Evolutionary conservation across 2,113 vertebrate species (phyloP).

Genomic region (Melierax canorus): DNA sequence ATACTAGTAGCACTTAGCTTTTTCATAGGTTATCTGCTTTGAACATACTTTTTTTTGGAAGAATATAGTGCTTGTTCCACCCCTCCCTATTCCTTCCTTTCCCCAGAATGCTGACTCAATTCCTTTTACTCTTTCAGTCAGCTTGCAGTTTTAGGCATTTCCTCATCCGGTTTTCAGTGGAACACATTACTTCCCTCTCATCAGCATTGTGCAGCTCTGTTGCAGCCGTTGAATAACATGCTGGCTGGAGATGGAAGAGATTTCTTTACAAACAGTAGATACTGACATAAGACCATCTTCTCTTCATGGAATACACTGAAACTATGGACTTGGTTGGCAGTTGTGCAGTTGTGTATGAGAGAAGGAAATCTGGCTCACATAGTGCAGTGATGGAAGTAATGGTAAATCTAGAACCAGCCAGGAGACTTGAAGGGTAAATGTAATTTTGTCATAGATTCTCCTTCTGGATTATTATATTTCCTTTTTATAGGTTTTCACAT

Average conservation of each 20-base stretch:
- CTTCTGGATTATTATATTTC: neutral
- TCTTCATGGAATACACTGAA: neutral
- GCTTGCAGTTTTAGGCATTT: conserved; percentile 45
- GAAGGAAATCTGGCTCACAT: neutral
- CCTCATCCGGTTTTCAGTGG: neutral
- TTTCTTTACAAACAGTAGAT: neutral
- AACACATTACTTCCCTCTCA: neutral
- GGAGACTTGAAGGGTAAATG: neutral
- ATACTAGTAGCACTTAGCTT: neutral
- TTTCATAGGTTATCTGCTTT: neutral
- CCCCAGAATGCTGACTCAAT: conserved; percentile 31
- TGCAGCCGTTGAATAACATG: neutral
- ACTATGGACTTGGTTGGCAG: neutral
- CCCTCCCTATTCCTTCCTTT: conserved; percentile 47
- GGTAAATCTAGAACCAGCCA: neutral
- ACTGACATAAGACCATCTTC: neutral
- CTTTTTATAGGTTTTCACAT: conserved; percentile 74
- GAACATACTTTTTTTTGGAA: neutral
- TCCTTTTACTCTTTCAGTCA: conserved; percentile 36
- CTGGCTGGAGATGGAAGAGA: neutral
- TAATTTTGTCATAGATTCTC: neutral
- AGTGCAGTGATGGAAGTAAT: neutral
- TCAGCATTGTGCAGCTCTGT: neutral
- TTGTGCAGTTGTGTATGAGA: neutral
- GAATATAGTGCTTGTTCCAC: neutral